phyloP scores from a whole-genome alignment of 2,888 invertebrate genomes.

The Mechanitis messenoides region DNA sequence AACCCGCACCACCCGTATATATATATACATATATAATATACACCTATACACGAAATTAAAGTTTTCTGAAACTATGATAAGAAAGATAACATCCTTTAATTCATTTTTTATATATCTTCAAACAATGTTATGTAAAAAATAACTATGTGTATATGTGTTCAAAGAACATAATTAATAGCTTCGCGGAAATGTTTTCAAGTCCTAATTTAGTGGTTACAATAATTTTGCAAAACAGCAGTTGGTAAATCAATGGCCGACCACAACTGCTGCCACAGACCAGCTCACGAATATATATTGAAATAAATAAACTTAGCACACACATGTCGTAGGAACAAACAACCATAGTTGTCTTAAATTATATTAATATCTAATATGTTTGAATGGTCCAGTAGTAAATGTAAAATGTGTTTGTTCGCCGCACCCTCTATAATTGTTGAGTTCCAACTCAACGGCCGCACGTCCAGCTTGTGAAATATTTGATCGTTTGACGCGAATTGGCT shows the following conservation, averaged over 20 bases:
- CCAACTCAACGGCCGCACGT: constrained; percentile 20
- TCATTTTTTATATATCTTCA: not conserved
- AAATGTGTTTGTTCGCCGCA: constrained; percentile 26
- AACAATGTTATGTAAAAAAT: no score
- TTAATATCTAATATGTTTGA: constrained; percentile 20
- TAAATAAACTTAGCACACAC: not conserved
- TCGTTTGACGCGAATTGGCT: constrained; percentile 38
- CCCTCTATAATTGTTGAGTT: constrained; percentile 31
- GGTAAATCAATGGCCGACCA: constrained; percentile 36
- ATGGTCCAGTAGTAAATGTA: constrained; percentile 15
- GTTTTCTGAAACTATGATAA: not conserved
- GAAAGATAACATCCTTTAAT: no score
- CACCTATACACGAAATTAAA: constrained; percentile 14
- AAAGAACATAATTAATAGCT: constrained; percentile 1
- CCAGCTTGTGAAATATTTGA: constrained; percentile 30
- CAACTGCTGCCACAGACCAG: constrained; percentile 23
- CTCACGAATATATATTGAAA: not conserved
- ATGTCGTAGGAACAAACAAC: not conserved
- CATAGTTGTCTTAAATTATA: constrained; percentile 32
- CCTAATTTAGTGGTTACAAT: constrained; percentile 31
- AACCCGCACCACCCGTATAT: constrained; percentile 33
- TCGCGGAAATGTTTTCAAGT: constrained; percentile 5
- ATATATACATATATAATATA: constrained; percentile 26
- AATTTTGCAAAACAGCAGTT: constrained; percentile 39
- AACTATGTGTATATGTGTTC: not conserved